Base-by-base conservation (phyloP, 2,888 invertebrate species). In the Galerucella pusilla region DNA sequence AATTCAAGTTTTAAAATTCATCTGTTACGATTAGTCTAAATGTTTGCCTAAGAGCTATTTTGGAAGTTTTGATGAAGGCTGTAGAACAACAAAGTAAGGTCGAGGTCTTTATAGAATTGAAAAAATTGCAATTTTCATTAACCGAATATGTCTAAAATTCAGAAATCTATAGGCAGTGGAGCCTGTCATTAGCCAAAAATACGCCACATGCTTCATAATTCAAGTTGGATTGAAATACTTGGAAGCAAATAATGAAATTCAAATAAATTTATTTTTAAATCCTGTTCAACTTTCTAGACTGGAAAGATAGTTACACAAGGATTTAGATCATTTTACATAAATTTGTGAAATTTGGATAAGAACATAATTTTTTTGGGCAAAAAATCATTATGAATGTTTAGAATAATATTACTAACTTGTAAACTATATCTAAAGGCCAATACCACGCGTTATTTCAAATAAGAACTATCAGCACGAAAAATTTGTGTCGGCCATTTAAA, bases 251-350 rank as follows among this genome's bases (percentile, higher is more conserved):
- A 16, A 63, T 63, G 35, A 35, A 11, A 10, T 16, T 65, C 35
- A 61, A 35, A 61, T 35, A 6, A 61, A 35, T n/a, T 35, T 46
- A 45, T 65, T 20, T 45, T 42, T 46, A 16, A 65, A 65, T 65
- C 46, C 64, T 65, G 64, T 65, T 20, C 5, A 46, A 65, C 64
- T 65, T 65, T 49, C 59, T 49, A 10, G 16, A 61, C 14, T 25
- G 16, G 49, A 59, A 67, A 45, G 52, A 67, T 70, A 54, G 67
- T 54, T 67, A 67, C 52, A 42, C 59, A 65, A 46, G 45, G 67
- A 68, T 71, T 65, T 70, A 65, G 45, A 9, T 54, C 25, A 49
- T 59, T 49, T 12, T 12, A 52, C 7, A 42, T 42, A 42, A 57
- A 57, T 3, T 20, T 2, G 16, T 57, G 11, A 57, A 10, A 10